Evolutionary conservation across 2,113 vertebrate genomes (phyloP), one percentile per base, ranked within the genome.

Genomic region (Phainopepla nitens): DNA sequence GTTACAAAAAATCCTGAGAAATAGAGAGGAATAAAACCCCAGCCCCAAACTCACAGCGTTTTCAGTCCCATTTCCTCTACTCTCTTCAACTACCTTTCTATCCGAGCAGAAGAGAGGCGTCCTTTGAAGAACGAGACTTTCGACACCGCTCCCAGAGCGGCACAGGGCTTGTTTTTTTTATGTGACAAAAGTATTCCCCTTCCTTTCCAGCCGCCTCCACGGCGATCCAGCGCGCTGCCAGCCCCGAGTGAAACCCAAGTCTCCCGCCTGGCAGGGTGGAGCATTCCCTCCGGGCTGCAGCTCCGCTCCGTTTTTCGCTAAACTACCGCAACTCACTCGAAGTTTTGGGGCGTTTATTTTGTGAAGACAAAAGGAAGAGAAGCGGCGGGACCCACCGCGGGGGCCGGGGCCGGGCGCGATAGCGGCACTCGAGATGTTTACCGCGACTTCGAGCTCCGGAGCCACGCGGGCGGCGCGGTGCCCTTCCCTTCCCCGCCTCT

Each of bases 261-360:
- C 86, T 66, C 86, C 75, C 8, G 86, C 82, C 83, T 54, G 95
- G 86, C 94, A 90, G 91, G 91, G 94, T 49, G 95, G 91, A 95
- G 91, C 93, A 12, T 58, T 89, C 91, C 91, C 91, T 35, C 41
- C 87, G 13, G 73, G 58, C 91, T 81, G 73, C 89, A n/a, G 93
- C 90, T 82, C 76, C 76, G 62, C 93, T 80, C 89, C 11, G 71
- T 11, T 71, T 31, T 51, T 58, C 83, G 42, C 65, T 61, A 0
- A 91, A 91, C 81, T 79, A 31, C 82, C 15, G 78, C 94, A 85
- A 85, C 91, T 92, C 68, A 0, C 83, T 88, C 82, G 1, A 87
- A 94, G 42, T 96, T 95, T 53, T 56, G 24, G 45, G 79, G 64
- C 24, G 60, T 69, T 83, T 76, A 82, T 62, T 82, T 76, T 9